These are phyloP conservation scores for Philereme vetulata DNA, from an alignment of 2,888 invertebrate species.

Conservation along the genomic window DNA sequence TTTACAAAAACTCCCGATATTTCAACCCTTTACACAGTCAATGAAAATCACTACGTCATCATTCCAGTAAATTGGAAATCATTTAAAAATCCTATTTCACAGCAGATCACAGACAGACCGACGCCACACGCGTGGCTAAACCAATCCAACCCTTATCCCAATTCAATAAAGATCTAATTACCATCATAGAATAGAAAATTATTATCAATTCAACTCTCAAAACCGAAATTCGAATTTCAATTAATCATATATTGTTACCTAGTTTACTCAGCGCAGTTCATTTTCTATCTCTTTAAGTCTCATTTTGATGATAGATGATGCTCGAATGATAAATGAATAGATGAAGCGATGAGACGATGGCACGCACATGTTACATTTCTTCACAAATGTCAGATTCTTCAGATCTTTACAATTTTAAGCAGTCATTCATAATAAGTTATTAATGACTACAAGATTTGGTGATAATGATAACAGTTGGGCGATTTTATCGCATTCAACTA, in stretches of 20 bases:
- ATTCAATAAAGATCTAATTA: conserved; percentile 51
- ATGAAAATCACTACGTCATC: conserved; percentile 38
- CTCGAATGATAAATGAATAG: conserved; percentile 70
- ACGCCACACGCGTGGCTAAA: conserved; percentile 48
- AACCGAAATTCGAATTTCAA: conserved; percentile 62
- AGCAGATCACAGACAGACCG: conserved; percentile 58
- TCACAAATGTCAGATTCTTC: conserved; percentile 63
- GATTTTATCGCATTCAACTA: conserved; percentile 31
- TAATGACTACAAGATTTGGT: conserved; percentile 62
- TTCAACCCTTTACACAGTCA: conserved; percentile 24
- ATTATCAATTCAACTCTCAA: conserved; percentile 31
- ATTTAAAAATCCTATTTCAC: conserved; percentile 44
- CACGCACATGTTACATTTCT: conserved; percentile 69
- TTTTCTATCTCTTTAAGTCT: conserved; percentile 83
- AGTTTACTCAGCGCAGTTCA: conserved; percentile 77
- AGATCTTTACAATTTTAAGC: conserved; percentile 67
- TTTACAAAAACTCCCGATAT: conserved; percentile 10
- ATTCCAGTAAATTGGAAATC: conserved; percentile 49
- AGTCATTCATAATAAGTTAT: conserved; percentile 76
- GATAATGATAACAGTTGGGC: conserved; percentile 64
- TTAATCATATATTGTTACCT: conserved; percentile 79
- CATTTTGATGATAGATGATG: conserved; percentile 78
- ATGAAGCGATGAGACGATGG: conserved; percentile 70
- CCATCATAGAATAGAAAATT: conserved; percentile 47
- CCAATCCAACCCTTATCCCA: conserved; percentile 42